phyloP scores from a whole-genome alignment of 2,888 invertebrate species.

The Synanthedon tipuliformis region DNA sequence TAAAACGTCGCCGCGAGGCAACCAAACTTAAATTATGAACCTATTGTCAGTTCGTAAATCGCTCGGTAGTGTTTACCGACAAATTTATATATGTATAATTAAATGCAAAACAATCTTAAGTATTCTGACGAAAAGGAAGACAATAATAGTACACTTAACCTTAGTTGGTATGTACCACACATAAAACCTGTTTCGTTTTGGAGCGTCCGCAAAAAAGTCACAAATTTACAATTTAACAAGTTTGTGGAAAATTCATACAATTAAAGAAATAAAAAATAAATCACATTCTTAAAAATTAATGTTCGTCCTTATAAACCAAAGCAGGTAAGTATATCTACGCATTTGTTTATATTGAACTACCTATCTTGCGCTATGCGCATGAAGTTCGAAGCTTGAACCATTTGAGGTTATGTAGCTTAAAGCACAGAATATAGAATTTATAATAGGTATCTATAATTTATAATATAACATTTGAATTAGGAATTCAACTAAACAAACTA shows the following conservation, averaged over 20 bases:
- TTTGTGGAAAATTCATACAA: background rate
- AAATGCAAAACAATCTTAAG: constrained; percentile 44
- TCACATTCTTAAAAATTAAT: no score
- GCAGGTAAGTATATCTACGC: no score
- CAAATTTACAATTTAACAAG: background rate
- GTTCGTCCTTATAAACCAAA: no score
- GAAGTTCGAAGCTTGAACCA: no score
- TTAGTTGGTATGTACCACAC: constrained; percentile 33
- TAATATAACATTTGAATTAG: no score
- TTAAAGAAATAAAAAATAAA: background rate
- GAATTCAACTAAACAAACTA: no score
- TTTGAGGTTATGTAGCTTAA: no score
- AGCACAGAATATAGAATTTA: no score
- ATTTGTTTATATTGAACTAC: no score
- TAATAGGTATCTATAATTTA: no score
- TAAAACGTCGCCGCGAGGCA: constrained; percentile 21
- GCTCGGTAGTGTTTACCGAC: constrained; percentile 18
- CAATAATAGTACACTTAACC: constrained; percentile 35
- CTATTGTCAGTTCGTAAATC: constrained; percentile 46
- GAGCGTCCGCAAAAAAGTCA: constrained; percentile 29
- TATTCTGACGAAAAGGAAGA: constrained; percentile 44
- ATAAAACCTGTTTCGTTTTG: constrained; percentile 36
- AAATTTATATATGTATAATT: constrained; percentile 24
- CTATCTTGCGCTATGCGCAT: no score
- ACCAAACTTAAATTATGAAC: constrained; percentile 23